Base-by-base conservation (phyloP, 1,140 invertebrate species). In the Planococcus citri region DNA sequence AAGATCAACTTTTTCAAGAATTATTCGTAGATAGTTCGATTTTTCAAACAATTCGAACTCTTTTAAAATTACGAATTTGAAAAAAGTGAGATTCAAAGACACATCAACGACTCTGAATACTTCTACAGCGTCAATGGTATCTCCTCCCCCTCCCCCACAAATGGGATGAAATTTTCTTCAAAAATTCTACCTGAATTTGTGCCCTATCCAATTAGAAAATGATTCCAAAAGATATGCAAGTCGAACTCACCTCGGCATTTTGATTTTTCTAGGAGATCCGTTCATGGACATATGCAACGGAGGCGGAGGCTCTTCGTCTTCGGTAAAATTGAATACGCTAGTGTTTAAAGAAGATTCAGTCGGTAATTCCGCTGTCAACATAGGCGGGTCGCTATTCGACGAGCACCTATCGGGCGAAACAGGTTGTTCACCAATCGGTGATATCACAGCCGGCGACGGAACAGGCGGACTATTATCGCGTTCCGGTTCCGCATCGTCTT, bases 251-350 rank as follows among this genome's bases (percentile, higher is more conserved):
- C 74, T 75, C 68, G 76, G 76, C 68, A 74, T 74, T 73, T 78
- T 78, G 9, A 74, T 71, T 73, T 75, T 75, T 41, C 73, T 74
- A 21, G 72, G 72, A 73, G 71, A 68, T 69, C 69, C 69, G 72
- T 76, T 68, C 73, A 73, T n/a, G 69, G 70, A 64, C 29, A 69
- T 67, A 72, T 75, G 74, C 60, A 75, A 72, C 41, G 74, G 74
- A 22, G 75, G 74, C 9, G 75, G 75, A 12, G 73, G 74, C 61
- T 76, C 75, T 70, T 76, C 75, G 69, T 76, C 75, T 69, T 76
- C 75, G 10, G 75, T 76, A 60, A 76, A 76, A 69, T 75, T 76
- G 24, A 76, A 76, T 17, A 76, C 72, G 72, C 72, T 75, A 29
- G 71, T 73, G 69, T 74, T 73, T 51, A 61, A 20, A 57, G 2